These are phyloP conservation scores for Girardinichthys multiradiatus DNA, from an alignment of 2,113 vertebrate genomes.

Conservation along the genomic window DNA sequence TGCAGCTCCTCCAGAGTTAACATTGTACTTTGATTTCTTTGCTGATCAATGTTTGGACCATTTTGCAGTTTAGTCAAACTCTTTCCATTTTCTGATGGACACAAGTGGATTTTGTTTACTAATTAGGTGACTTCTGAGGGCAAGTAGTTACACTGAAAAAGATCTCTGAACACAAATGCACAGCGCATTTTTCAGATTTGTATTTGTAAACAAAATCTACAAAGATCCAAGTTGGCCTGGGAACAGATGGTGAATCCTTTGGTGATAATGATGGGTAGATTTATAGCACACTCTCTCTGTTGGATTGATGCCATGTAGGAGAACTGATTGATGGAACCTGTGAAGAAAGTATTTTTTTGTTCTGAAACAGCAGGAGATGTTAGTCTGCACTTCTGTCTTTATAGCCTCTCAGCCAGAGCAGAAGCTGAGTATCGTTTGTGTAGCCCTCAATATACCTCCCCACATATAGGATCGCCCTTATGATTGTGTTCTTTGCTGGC, in stretches of 20 bases:
- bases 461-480: constrained; percentile 30
- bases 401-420: constrained; percentile 20
- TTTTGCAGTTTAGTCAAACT: too few relatives aligned
- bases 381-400: not conserved
- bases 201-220: too few relatives aligned
- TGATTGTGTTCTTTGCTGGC: constrained; percentile 55
- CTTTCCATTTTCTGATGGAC: too few relatives aligned
- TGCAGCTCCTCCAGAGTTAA: too few relatives aligned
- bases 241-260: not conserved
- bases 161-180: too few relatives aligned
- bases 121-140: too few relatives aligned
- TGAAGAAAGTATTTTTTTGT: not conserved
- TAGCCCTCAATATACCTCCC: constrained; percentile 28
- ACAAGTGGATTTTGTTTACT: too few relatives aligned
- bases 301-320: not conserved
- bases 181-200: too few relatives aligned
- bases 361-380: not conserved
- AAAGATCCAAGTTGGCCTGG: too few relatives aligned
- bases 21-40: too few relatives aligned
- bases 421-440: constrained; percentile 55
- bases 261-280: not conserved
- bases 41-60: too few relatives aligned
- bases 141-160: too few relatives aligned
- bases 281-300: not conserved
- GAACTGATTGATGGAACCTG: not conserved